Evolutionary conservation across 2,797 vertebrate species (phyloP), one percentile per base, ranked within the genome.

Genomic region (Gadopsis bispinosus): DNA sequence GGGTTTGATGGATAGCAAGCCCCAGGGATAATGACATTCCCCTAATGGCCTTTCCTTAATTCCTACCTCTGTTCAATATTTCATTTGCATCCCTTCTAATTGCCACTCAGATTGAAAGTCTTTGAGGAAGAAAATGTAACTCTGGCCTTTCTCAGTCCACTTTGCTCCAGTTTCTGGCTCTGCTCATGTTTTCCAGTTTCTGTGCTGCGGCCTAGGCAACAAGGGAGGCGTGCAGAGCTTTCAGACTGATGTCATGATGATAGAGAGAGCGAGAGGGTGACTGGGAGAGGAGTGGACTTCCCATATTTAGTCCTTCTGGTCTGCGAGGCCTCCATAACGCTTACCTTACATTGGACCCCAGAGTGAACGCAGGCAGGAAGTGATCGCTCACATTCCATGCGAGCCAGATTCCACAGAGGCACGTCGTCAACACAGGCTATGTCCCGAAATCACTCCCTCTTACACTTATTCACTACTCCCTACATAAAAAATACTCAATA

Each of bases 221-320:
- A 85, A 75, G 61, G 76, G 75, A 75, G 85, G 77, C 80, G 47
- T 81, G 73, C 81, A 71, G 83, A 64, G 64, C 73, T 74, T 85
- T 73, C 73, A 83, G 71, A 62, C 81, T 91, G 88, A 94, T 91
- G 90, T 92, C 92, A 93, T 81, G 72, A 84, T 84, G 91, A 80
- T 81, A 80, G 73, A 50, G 50, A 35, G 67, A 51, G 73, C 67
- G 69, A 70, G 55, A 62, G 63, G 59, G 63, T 29, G 63, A 56
- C 72, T 65, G 73, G 10, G 59, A 81, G 64, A 75, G 75, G 79
- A 83, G 70, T 64, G 83, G 73, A 80, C 83, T 58, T 85, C 67
- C 91, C 92, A 93, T 92, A 91, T 95, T 93, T 92, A 93, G 90
- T 77, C 83, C 73, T 59, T 45, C 58, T 80, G 68, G 81, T 69